These are phyloP conservation scores for Furnarius figulus DNA, from an alignment of 2,113 vertebrate species.

Conservation along the genomic window DNA sequence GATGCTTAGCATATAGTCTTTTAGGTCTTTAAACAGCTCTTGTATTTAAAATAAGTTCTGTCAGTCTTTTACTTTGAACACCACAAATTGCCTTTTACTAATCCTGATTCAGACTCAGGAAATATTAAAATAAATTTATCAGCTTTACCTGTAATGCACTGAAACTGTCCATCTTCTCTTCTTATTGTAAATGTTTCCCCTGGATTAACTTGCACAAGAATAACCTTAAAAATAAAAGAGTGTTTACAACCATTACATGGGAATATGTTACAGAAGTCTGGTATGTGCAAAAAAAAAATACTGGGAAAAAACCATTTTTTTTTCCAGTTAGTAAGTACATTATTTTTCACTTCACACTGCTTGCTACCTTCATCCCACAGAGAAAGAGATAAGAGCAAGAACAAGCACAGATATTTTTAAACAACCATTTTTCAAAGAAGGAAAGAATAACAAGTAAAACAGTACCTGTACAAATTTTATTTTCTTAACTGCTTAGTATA, in stretches of 20 bases:
- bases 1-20: not conserved
- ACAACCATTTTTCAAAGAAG: not conserved
- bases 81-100: not conserved
- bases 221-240: constrained; percentile 85
- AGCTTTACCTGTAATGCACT: constrained; percentile 96
- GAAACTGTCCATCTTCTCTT: constrained; percentile 98
- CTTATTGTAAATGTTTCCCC: constrained; percentile 98
- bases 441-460: not conserved
- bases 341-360: not conserved
- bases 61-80: not conserved
- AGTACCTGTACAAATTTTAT: not conserved
- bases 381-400: not conserved
- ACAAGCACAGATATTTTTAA: not conserved
- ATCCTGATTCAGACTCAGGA: not conserved
- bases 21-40: not conserved
- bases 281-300: not conserved
- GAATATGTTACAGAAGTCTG: not conserved
- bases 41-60: not conserved
- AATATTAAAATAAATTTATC: constrained; percentile 16
- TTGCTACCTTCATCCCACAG: not conserved
- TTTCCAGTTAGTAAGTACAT: not conserved
- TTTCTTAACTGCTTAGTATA: not conserved
- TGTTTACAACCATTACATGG: constrained; percentile 49
- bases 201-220: constrained; percentile 99
- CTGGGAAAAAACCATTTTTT: not conserved